Percentiles rank a stretch among this genome's conserved stretches.
These are phyloP conservation scores for Acronicta leporina DNA, from an alignment of 2,888 invertebrate species.

Conservation along the genomic window DNA sequence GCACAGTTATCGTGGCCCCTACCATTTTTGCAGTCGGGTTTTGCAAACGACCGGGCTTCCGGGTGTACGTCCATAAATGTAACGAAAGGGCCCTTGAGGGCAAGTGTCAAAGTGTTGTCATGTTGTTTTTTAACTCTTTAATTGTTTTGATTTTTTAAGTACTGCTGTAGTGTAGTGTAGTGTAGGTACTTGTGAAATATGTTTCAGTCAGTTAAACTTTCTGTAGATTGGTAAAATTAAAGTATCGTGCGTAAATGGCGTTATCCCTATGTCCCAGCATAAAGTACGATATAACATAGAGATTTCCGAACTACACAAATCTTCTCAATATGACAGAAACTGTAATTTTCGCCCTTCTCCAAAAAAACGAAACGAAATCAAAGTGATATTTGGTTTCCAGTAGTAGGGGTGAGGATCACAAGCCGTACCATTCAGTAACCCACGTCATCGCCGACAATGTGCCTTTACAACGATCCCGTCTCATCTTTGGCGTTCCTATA, in stretches of 20 bases:
- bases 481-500: constrained; percentile 76
- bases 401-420: constrained; percentile 58
- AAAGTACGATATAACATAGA: no score
- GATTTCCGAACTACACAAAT: no score
- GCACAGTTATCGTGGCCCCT: constrained; percentile 65
- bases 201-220: no score
- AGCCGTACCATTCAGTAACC: constrained; percentile 68
- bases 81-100: background rate
- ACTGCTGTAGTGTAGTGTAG: no score
- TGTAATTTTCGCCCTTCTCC: no score
- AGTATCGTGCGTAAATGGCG: no score
- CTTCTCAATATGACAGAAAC: no score
- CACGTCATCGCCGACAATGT: constrained; percentile 76
- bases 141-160: background rate
- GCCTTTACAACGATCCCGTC: constrained; percentile 69
- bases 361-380: background rate
- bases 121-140: background rate
- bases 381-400: background rate
- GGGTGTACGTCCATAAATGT: background rate
- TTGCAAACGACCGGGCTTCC: background rate
- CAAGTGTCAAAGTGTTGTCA: background rate
- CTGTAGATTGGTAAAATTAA: no score
- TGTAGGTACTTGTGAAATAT: no score
- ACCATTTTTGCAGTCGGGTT: constrained; percentile 48
- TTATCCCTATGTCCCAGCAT: no score